phyloP scores from a whole-genome alignment of 1,140 invertebrate species.

The Ylistrum balloti region DNA sequence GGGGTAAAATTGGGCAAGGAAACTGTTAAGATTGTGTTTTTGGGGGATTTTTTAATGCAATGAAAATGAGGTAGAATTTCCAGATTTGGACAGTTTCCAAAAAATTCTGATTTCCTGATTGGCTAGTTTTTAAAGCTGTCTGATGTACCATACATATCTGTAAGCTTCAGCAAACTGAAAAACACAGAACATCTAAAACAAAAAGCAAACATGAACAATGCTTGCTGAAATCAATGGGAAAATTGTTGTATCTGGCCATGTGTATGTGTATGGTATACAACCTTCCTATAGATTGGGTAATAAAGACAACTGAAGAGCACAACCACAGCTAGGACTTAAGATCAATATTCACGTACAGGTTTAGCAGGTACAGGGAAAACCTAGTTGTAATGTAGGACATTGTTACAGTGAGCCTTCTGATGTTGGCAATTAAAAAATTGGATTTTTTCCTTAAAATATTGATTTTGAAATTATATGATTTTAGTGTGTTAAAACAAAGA shows the following conservation, averaged over 20 bases:
- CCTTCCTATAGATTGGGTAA: not conserved
- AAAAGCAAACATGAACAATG: not conserved
- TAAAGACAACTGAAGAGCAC: no score
- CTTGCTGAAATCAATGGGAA: conserved; percentile 6
- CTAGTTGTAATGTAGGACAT: not conserved
- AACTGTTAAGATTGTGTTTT: no score
- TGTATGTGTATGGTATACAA: not conserved
- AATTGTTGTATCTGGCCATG: not conserved
- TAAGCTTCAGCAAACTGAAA: no score
- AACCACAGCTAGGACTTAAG: not conserved
- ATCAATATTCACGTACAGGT: not conserved
- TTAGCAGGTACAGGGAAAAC: not conserved
- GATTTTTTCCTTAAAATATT: not conserved
- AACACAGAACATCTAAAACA: no score
- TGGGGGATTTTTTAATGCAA: no score
- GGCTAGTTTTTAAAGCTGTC: no score
- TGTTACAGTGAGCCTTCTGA: not conserved
- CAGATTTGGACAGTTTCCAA: no score
- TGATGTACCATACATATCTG: no score
- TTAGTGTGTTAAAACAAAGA: no score
- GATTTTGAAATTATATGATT: not conserved
- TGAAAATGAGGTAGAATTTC: no score
- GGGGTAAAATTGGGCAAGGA: no score
- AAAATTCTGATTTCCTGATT: no score
- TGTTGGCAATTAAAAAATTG: not conserved